Conservation (phyloP, 1,140 invertebrate species). For the Solenopsis invicta region DNA sequence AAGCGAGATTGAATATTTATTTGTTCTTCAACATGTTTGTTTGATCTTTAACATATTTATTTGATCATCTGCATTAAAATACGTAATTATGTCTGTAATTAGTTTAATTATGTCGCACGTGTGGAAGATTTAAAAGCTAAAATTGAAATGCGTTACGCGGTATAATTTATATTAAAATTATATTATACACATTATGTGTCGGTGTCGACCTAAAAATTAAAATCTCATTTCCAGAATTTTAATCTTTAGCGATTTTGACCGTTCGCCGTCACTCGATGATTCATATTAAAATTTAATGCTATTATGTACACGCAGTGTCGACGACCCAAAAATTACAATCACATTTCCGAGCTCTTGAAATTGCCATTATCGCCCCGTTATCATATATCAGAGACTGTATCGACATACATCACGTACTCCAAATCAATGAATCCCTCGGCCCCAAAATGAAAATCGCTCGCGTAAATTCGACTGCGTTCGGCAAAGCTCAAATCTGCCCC, state of each 20-base stretch:
- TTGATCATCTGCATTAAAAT: constrained; percentile 35
- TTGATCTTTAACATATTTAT: constrained; percentile 19
- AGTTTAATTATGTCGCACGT: constrained; percentile 14
- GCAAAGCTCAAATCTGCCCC: neutral
- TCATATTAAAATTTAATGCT: constrained; percentile 36
- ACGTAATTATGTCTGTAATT: neutral
- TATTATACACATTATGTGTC: neutral
- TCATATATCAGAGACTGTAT: neutral
- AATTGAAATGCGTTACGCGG: constrained; percentile 6
- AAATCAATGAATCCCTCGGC: neutral
- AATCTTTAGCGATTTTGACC: constrained; percentile 15
- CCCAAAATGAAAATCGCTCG: neutral
- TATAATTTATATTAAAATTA: constrained; percentile 51
- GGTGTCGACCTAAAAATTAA: constrained; percentile 18
- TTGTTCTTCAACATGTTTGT: constrained; percentile 10
- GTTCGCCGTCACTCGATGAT: neutral
- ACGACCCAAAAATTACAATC: constrained; percentile 7
- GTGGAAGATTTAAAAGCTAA: neutral
- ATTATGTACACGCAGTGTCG: neutral
- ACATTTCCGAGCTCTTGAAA: neutral
- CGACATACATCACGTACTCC: neutral
- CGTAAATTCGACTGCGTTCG: neutral
- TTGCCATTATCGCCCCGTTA: constrained; percentile 15
- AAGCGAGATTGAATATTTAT: neutral
- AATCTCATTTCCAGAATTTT: constrained; percentile 20